phyloP scores from a whole-genome alignment of 2,797 vertebrate species.

The Hyperoplus immaculatus region DNA sequence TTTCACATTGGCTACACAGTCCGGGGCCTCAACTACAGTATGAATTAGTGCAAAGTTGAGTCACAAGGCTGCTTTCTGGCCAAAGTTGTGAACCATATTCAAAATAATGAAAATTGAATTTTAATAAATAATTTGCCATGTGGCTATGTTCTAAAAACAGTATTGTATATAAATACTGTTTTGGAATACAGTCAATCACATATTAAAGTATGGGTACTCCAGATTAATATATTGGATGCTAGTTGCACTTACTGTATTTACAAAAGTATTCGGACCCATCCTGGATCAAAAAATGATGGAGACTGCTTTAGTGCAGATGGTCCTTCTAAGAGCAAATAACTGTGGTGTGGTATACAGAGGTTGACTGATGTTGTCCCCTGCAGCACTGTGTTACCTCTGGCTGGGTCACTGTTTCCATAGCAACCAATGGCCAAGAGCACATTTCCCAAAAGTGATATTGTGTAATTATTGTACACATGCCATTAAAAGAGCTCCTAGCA shows the following conservation, averaged over 20 bases:
- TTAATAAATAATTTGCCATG: constrained; percentile 10
- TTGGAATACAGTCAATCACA: constrained; percentile 12
- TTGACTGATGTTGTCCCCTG: constrained; percentile 66
- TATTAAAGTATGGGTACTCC: constrained; percentile 29
- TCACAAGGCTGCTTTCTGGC: constrained; percentile 28
- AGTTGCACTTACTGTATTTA: constrained; percentile 15
- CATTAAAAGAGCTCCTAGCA: constrained; percentile 12
- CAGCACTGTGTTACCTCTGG: constrained; percentile 63
- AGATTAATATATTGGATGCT: constrained; percentile 36
- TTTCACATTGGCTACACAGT: constrained; percentile 49
- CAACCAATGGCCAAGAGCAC: constrained; percentile 57
- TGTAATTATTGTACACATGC: constrained; percentile 37
- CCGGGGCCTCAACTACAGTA: constrained; percentile 14
- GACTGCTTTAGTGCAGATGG: constrained; percentile 19
- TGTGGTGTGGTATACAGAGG: constrained; percentile 38
- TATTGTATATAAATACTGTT: constrained; percentile 14
- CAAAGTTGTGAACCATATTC: constrained; percentile 7
- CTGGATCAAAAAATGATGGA: constrained; percentile 27
- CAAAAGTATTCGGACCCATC: constrained; percentile 30
- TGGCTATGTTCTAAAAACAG: constrained; percentile 2
- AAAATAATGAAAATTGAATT: constrained; percentile 18
- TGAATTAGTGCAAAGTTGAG: constrained; percentile 33
- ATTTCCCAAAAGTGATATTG: constrained; percentile 50
- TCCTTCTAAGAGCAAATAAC: constrained; percentile 48
- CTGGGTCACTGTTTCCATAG: constrained; percentile 73